Evolutionary conservation across 2,113 vertebrate species (phyloP).

Genomic region (Cynocephalus volans): DNA sequence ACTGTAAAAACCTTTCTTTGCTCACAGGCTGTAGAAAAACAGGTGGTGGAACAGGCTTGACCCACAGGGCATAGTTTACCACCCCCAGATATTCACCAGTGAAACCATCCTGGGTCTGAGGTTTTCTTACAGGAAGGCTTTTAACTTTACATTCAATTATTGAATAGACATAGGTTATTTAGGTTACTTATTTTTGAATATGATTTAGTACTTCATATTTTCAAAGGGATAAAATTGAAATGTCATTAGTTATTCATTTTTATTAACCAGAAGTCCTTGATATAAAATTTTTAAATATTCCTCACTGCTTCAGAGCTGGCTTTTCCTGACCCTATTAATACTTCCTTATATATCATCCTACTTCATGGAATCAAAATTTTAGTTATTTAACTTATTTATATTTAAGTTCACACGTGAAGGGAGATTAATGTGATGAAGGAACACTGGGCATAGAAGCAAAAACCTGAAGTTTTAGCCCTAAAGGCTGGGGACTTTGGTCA

Average conservation of each 20-base stretch:
- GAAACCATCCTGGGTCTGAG: background rate
- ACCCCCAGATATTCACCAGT: background rate
- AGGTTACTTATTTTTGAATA: background rate
- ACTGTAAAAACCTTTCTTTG: background rate
- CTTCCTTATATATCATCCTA: background rate
- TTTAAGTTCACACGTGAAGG: background rate
- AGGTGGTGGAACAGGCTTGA: background rate
- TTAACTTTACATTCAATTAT: background rate
- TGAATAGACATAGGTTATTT: background rate
- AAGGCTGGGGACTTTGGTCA: background rate
- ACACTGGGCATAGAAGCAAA: background rate
- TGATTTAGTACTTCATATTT: background rate
- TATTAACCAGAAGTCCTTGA: background rate
- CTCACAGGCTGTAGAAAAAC: background rate
- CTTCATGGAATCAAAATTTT: background rate
- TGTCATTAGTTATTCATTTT: background rate
- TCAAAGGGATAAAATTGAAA: background rate
- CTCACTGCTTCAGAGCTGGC: background rate
- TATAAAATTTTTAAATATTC: background rate
- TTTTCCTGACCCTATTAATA: background rate
- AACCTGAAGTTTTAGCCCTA: background rate
- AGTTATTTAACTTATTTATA: background rate
- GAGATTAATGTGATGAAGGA: background rate
- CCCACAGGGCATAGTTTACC: background rate
- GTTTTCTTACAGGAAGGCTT: background rate